These are phyloP conservation scores for Pipa parva DNA, from an alignment of 2,113 vertebrate species.

Conservation along the genomic window DNA sequence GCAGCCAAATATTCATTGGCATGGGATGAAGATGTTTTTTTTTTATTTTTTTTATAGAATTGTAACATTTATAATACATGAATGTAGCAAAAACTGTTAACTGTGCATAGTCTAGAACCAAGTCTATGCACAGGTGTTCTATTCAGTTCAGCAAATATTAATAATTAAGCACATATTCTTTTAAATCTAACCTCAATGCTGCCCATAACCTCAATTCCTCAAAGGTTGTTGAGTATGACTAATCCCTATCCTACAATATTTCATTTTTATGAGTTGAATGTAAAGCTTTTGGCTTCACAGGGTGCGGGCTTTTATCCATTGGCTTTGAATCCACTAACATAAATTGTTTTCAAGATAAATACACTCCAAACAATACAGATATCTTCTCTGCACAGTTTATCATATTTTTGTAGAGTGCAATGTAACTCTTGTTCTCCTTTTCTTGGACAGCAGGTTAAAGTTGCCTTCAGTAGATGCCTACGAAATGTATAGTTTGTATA, in stretches of 20 bases:
- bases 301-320: no score
- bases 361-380: background rate
- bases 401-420: background rate
- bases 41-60: background rate
- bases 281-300: background rate
- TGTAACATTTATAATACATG: background rate
- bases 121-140: constrained; percentile 7
- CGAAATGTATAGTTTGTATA: no score
- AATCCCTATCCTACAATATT: constrained; percentile 11
- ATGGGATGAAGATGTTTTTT: background rate
- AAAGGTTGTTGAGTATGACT: constrained; percentile 11
- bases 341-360: background rate
- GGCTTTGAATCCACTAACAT: constrained; percentile 3
- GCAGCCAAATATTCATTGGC: background rate
- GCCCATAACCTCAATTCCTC: constrained; percentile 33
- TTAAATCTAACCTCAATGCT: background rate
- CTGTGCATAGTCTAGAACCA: background rate
- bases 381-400: background rate
- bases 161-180: constrained; percentile 6
- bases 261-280: background rate
- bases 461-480: no score
- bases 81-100: background rate
- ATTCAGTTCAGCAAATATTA: background rate
- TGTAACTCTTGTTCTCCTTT: no score
- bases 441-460: no score